These are phyloP conservation scores for Trimorus sp. DNA, from an alignment of 2,888 invertebrate genomes.

Conservation along the genomic window DNA sequence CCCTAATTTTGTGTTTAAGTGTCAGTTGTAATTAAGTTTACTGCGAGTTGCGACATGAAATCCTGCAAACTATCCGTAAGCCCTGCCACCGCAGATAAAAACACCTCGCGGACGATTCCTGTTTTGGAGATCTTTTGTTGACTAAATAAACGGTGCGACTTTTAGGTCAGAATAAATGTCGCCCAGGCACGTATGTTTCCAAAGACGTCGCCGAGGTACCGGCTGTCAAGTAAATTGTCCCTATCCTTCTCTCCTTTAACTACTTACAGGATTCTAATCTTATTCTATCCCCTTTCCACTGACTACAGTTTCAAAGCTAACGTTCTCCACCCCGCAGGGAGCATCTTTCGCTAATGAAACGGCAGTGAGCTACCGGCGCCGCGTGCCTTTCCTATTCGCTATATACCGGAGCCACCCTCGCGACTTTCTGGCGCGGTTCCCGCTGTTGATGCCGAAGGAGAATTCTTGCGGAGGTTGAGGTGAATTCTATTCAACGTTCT, in stretches of 20 bases:
- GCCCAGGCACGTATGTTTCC: conserved; percentile 13
- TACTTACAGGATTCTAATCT: conserved; percentile 79
- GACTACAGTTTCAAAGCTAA: conserved; percentile 70
- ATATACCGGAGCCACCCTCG: conserved; percentile 72
- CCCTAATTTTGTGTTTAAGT: conserved; percentile 43
- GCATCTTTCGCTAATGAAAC: conserved; percentile 81
- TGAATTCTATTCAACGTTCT: conserved; percentile 75
- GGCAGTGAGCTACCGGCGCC: conserved; percentile 80
- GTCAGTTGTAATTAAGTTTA: conserved; percentile 28
- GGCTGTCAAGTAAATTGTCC: conserved; percentile 72
- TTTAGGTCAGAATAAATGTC: conserved; percentile 33
- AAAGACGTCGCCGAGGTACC: conserved; percentile 69
- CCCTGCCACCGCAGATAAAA: background rate
- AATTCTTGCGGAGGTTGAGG: conserved; percentile 64
- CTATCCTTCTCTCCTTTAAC: conserved; percentile 67
- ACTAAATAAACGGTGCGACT: background rate
- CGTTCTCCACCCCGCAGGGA: conserved; percentile 75
- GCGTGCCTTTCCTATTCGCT: conserved; percentile 78
- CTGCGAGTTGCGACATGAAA: background rate
- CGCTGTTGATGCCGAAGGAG: conserved; percentile 66
- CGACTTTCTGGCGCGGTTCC: conserved; percentile 66
- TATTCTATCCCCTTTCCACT: conserved; percentile 71
- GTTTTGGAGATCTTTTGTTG: background rate
- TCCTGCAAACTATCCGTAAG: no score
- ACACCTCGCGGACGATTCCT: background rate